Base-by-base conservation (phyloP, 2,888 invertebrate genomes). In the Phragmatobia fuliginosa region DNA sequence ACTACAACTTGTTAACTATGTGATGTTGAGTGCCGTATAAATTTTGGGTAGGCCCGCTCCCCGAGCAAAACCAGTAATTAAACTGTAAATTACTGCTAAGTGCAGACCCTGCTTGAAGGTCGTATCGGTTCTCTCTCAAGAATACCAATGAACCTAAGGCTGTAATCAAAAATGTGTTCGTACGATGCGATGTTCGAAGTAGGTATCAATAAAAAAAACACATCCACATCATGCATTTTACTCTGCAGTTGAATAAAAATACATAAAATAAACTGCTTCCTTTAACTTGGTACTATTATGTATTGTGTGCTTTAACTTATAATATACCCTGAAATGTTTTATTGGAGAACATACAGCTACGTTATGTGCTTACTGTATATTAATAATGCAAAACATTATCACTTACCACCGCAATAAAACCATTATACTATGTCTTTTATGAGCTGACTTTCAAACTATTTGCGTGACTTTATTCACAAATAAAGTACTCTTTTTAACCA, bases 31-130 rank as follows among this genome's bases (percentile, higher is more conserved):
- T 70, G 71, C 69, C 76, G 73, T 73, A 86, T 87, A 86, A 87
- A 86, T 87, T 86, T 79, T 70, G 81, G 79, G 77, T 80, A 71
- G 77, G 81, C 77, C 78, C 83, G 82, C 76, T 75, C 79, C 80
- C 85, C 75, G 63, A 75, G 68, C 71, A 84, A 85, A 84, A 84
- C 85, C 88, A 88, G 92, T 93, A 93, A 94, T 93, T 93, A 93
- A 94, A 92, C 92, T 92, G 93, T 93, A 92, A 93, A 93, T 93
- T 93, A 92, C 88, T 86, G 87, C 90, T 91, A 92, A 93, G 92
- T 92, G 91, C 88, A 89, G 88, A 89, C 88, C 90, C 90, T 83
- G 86, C 75, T 85, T 86, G 89, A 91, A 93, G 92, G 92, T 92
- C 92, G 91, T 90, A 91, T 92, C 89, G 91, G 85, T 76, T 83